phyloP scores from a whole-genome alignment of 2,888 invertebrate genomes.

The Plusia festucae region DNA sequence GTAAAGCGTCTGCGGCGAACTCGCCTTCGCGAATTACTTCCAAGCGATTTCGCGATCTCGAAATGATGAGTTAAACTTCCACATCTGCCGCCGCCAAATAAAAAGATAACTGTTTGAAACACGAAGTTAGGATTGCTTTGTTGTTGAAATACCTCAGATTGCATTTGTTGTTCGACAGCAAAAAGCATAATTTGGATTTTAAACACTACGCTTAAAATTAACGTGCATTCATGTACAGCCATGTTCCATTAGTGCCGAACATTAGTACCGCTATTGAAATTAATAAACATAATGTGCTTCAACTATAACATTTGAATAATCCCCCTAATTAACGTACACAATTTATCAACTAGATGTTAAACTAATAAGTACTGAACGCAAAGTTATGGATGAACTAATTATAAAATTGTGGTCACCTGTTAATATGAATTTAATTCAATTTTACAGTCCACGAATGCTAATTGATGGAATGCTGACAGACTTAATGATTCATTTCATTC shows the following conservation, averaged over 20 bases:
- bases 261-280: not conserved
- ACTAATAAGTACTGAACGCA: slow-evolving; percentile 40
- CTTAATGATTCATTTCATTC: slow-evolving; percentile 72
- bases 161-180: not conserved
- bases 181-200: not conserved
- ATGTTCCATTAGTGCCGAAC: not conserved
- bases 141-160: not conserved
- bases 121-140: slow-evolving; percentile 1
- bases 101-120: slow-evolving; percentile 38
- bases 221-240: not conserved
- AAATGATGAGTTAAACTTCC: slow-evolving; percentile 76
- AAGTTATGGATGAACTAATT: slow-evolving; percentile 53
- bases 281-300: not conserved
- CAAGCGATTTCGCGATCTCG: slow-evolving; percentile 81
- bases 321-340: slow-evolving; percentile 29
- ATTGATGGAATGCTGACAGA: slow-evolving; percentile 73
- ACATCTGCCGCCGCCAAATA: slow-evolving; percentile 63
- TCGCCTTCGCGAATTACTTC: slow-evolving; percentile 80
- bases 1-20: slow-evolving; percentile 79
- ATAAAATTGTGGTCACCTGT: slow-evolving; percentile 49
- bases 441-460: slow-evolving; percentile 65
- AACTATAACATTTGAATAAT: slow-evolving; percentile 16
- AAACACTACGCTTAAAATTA: not conserved
- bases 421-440: slow-evolving; percentile 52
- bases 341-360: slow-evolving; percentile 36